Base-by-base conservation (phyloP, 2,113 vertebrate species). In the Stictonetta naevosa region DNA sequence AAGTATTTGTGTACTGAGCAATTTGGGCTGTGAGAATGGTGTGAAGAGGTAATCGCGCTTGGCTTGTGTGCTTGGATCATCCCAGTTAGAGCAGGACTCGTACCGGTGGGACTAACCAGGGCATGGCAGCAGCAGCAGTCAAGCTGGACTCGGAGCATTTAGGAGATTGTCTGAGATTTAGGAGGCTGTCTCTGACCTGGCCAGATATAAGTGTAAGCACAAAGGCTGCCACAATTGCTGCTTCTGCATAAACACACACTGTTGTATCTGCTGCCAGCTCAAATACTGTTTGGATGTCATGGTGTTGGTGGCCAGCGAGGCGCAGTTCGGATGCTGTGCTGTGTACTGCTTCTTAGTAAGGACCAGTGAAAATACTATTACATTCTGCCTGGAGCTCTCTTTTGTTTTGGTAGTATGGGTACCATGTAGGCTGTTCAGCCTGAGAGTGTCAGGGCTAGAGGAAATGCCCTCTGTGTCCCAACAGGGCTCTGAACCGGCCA, bases 71-170 rank as follows among this genome's bases (percentile, higher is more conserved):
- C 36, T 29, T 18, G 26, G 11, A 11, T 64, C 16, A 28, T 40
- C 62, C 66, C 28, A 3, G 5, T 28, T 90, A n/a, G 25, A 74
- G 52, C 40, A 53, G 56, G 29, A 46, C 69, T 82, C 31, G 8
- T 63, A 36, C 36, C 3, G 3, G 44, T 21, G 53, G 34, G 26
- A 34, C n/a, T 84, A 12, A 48, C 28, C 14, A 44, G 72, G 38
- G 13, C 0, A 0, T 25, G 31, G 25, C 22, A 52, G 36, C 34
- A 52, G 36, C 34, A 40, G 33, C 48, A 85, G 48, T 46, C 6
- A 11, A 2, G 6, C 73, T 17, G 10, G 58, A 15, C 17, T 46
- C 36, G 42, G 15, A 72, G 33, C 13, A 31, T 15, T 14, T 1
- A 0, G 18, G 29, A 56, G 46, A 42, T 53, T 10, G 36, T 38